phyloP scores from a whole-genome alignment of 2,888 invertebrate genomes.

The Campoletis raptor region DNA sequence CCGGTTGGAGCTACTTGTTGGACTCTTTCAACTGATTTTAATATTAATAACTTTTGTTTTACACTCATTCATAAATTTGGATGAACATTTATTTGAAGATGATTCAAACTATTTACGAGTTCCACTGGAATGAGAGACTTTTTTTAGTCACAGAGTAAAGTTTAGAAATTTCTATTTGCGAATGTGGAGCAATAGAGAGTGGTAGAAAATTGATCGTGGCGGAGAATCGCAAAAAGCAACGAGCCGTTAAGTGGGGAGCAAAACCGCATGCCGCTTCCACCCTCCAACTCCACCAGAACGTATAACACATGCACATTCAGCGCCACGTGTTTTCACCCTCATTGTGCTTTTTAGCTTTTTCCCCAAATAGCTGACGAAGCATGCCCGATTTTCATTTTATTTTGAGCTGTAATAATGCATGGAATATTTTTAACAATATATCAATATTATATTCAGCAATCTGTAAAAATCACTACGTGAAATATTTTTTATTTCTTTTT shows the following conservation, averaged over 20 bases:
- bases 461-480: neutral
- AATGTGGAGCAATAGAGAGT: conserved; percentile 28
- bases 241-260: conserved; percentile 61
- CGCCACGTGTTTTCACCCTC: conserved; percentile 38
- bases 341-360: conserved; percentile 49
- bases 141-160: conserved; percentile 1
- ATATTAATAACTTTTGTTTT: neutral
- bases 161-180: conserved; percentile 32
- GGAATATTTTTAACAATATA: neutral
- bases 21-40: neutral
- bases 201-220: conserved; percentile 45
- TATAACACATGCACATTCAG: conserved; percentile 14
- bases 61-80: neutral
- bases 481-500: neutral
- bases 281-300: conserved; percentile 12
- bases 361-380: conserved; percentile 23
- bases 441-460: neutral
- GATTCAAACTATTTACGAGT: neutral
- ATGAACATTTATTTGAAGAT: neutral
- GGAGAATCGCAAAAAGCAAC: conserved; percentile 57
- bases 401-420: neutral
- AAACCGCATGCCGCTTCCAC: conserved; percentile 55
- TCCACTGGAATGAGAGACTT: neutral
- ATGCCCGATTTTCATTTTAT: conserved; percentile 3
- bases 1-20: neutral